These are phyloP conservation scores for Drosophila repleta DNA, from an alignment of 1,140 invertebrate species.

Conservation along the genomic window DNA sequence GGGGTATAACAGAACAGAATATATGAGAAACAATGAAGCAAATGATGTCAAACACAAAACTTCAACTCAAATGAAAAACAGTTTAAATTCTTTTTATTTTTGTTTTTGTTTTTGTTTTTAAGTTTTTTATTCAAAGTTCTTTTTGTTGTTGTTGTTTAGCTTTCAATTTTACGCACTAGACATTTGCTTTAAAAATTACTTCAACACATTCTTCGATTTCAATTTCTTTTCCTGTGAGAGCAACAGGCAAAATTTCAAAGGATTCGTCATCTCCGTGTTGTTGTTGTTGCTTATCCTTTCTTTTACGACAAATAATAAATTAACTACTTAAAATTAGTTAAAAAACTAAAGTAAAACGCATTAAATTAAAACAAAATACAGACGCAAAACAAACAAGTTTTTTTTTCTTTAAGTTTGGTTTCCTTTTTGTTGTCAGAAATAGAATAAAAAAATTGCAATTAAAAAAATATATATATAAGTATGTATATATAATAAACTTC, in stretches of 20 bases:
- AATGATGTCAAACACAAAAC: constrained; percentile 11
- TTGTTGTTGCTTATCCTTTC: constrained; percentile 15
- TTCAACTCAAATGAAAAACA: constrained; percentile 31
- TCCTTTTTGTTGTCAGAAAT: constrained; percentile 45
- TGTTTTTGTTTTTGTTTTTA: constrained; percentile 37
- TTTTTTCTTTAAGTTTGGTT: constrained; percentile 44
- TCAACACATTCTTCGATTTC: constrained; percentile 48
- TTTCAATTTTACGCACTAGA: constrained; percentile 70
- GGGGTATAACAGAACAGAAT: constrained; percentile 15
- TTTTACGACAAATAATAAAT: constrained; percentile 76
- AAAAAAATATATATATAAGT: constrained; percentile 54
- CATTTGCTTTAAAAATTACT: constrained; percentile 67
- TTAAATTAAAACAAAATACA: constrained; percentile 77
- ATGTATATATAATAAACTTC: background rate
- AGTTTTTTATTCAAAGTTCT: constrained; percentile 53
- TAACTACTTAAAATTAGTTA: constrained; percentile 83
- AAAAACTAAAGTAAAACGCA: constrained; percentile 77
- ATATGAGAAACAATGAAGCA: constrained; percentile 34
- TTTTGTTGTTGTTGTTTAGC: constrained; percentile 48
- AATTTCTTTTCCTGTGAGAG: constrained; percentile 26
- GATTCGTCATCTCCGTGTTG: constrained; percentile 22
- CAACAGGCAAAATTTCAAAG: constrained; percentile 46
- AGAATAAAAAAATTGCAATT: constrained; percentile 32
- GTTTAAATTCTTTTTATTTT: constrained; percentile 38
- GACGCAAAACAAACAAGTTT: constrained; percentile 65